Percentiles rank a stretch among this genome's conserved stretches.
phyloP scores from a whole-genome alignment of 2,797 vertebrate genomes.

The Eospalax fontanierii region DNA sequence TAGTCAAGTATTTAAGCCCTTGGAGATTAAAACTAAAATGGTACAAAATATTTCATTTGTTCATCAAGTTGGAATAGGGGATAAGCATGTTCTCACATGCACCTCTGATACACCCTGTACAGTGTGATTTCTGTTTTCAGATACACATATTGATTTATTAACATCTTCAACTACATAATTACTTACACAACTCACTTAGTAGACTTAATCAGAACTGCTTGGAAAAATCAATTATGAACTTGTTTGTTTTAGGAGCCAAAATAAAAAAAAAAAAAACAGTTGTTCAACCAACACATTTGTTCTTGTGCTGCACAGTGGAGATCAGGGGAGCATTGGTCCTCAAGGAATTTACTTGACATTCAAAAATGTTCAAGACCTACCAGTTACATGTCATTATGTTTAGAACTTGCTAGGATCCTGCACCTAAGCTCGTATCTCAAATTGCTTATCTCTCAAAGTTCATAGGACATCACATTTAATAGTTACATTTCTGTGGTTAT shows the following conservation, averaged over 20 bases:
- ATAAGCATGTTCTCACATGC: background rate
- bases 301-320: background rate
- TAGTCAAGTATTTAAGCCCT: background rate
- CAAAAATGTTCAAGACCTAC: background rate
- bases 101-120: background rate
- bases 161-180: slow-evolving; percentile 37
- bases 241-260: slow-evolving; percentile 52
- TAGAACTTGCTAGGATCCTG: background rate
- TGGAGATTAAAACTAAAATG: slow-evolving; percentile 1
- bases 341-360: background rate
- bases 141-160: background rate
- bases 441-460: background rate
- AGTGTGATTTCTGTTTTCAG: background rate
- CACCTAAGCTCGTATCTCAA: slow-evolving; percentile 6
- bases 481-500: background rate
- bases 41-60: slow-evolving; percentile 1
- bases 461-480: slow-evolving; percentile 43
- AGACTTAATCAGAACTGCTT: slow-evolving; percentile 31
- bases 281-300: background rate
- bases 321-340: background rate
- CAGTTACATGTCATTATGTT: background rate
- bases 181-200: background rate
- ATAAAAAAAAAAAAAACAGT: background rate
- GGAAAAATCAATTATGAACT: background rate
- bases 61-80: background rate